phyloP scores from a whole-genome alignment of 1,140 invertebrate species.

The Hycleus phaleratus region DNA sequence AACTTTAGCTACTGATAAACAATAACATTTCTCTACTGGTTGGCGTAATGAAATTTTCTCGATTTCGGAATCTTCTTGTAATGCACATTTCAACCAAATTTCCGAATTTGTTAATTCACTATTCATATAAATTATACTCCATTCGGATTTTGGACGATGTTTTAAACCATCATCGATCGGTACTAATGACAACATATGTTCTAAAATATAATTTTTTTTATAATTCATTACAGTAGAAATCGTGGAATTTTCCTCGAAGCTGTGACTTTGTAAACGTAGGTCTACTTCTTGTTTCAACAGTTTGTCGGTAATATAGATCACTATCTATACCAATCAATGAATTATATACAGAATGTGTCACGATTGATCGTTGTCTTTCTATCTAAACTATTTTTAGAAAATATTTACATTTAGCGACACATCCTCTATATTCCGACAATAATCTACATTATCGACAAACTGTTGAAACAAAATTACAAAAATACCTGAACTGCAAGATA shows the following conservation, averaged over 20 bases:
- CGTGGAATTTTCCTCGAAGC: too few species aligned
- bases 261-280: too few species aligned
- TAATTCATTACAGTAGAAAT: too few species aligned
- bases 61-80: constrained; percentile 49
- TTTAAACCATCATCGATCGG: constrained; percentile 76
- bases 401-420: too few species aligned
- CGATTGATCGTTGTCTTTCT: too few species aligned
- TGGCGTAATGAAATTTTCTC: constrained; percentile 46
- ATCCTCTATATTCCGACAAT: too few species aligned
- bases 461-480: background rate
- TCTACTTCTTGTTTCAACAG: too few species aligned
- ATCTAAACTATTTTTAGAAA: too few species aligned
- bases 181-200: constrained; percentile 69
- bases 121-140: constrained; percentile 90
- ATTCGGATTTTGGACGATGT: constrained; percentile 78
- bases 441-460: too few species aligned
- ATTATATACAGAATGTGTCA: too few species aligned
- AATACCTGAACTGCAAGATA: constrained; percentile 69
- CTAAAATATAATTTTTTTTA: constrained; percentile 30
- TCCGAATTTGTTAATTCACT: constrained; percentile 85
- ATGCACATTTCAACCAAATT: constrained; percentile 81
- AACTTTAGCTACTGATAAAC: constrained; percentile 72
- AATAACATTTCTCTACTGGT: constrained; percentile 82
- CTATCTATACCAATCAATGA: background rate
- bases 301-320: constrained; percentile 8